A percentile compares a stretch with the other conserved stretches of the same genome.
These are phyloP conservation scores for Phylloscopus collybita DNA, from an alignment of 2,797 vertebrate species.

Conservation along the genomic window DNA sequence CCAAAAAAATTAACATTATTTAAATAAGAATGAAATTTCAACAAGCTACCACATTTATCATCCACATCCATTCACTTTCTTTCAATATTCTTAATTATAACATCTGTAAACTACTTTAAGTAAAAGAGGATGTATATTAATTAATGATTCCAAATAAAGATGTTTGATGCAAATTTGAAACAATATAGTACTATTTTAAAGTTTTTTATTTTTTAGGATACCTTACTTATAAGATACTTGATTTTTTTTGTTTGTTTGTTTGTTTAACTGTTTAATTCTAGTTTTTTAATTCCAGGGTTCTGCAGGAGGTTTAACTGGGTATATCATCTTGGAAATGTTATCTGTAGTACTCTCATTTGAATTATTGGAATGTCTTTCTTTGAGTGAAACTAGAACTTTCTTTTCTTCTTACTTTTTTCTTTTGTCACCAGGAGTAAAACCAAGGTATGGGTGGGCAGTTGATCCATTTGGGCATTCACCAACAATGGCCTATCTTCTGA, in stretches of 20 bases:
- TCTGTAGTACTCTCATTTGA: neutral
- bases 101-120: neutral
- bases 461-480: slow-evolving; percentile 93
- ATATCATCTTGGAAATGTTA: neutral
- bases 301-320: neutral
- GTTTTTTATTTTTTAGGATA: neutral
- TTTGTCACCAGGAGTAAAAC: slow-evolving; percentile 84
- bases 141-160: neutral
- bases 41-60: neutral
- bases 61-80: neutral
- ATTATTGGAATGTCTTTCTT: neutral
- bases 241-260: neutral
- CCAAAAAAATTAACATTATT: neutral
- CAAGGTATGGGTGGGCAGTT: slow-evolving; percentile 86
- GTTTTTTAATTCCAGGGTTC: neutral
- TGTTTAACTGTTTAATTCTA: neutral
- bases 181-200: neutral
- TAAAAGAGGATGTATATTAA: neutral
- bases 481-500: slow-evolving; percentile 91
- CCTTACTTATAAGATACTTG: neutral
- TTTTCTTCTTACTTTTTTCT: neutral
- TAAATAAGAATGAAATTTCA: neutral
- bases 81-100: neutral
- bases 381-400: neutral
- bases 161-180: neutral